Conservation (phyloP, 2,113 vertebrate genomes). For the Neodon shergylaensis region DNA sequence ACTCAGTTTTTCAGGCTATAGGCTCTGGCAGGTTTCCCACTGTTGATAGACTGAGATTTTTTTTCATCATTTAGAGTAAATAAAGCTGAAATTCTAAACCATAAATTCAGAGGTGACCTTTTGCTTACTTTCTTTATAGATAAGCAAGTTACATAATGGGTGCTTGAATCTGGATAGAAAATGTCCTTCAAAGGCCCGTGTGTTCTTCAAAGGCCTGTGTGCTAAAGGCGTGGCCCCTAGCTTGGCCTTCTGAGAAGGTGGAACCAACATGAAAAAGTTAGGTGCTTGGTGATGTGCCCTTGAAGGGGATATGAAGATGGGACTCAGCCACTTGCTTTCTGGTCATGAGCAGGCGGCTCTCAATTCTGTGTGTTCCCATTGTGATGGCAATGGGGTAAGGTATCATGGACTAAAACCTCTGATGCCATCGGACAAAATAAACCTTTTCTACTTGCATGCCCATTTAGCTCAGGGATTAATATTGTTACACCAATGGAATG, state of each 20-base stretch:
- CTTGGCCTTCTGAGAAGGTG: not conserved
- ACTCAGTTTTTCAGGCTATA: not conserved
- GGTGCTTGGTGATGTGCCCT: not conserved
- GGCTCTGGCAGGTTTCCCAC: constrained; percentile 2
- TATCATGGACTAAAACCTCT: too few species aligned
- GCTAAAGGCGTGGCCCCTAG: too few species aligned
- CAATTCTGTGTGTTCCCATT: not conserved
- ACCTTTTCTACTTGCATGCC: too few species aligned
- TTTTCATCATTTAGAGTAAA: not conserved
- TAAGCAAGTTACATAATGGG: not conserved
- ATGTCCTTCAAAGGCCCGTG: not conserved
- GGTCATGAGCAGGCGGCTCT: not conserved
- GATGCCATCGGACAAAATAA: not conserved
- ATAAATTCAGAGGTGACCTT: not conserved
- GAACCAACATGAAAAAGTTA: not conserved
- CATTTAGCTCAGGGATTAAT: not conserved
- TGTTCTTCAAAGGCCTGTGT: not conserved
- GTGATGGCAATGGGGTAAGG: not conserved
- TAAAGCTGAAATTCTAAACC: not conserved
- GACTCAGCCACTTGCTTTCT: not conserved
- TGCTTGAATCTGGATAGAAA: not conserved
- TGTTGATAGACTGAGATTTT: constrained; percentile 1
- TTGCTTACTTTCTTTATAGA: not conserved
- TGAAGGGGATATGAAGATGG: not conserved
- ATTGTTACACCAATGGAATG: not conserved